Evolutionary conservation across 2,113 vertebrate species (phyloP).

Genomic region (Grammomys surdaster): DNA sequence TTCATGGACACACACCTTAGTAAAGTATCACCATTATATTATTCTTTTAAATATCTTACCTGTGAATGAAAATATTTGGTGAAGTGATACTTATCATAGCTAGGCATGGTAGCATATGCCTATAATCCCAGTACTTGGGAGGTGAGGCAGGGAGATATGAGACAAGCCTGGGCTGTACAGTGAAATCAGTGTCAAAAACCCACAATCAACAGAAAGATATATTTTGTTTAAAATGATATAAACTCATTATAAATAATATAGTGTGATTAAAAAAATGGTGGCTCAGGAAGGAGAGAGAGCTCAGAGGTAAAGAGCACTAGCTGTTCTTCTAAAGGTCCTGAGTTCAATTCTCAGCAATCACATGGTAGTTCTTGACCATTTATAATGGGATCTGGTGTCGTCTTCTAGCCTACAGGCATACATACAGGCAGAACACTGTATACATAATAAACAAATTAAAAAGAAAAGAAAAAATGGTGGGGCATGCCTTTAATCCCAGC

Average conservation of each 20-base stretch:
- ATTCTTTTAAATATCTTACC: slow-evolving; percentile 33
- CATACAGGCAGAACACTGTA: no score
- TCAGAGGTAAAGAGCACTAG: no score
- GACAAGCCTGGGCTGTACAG: neutral
- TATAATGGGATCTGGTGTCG: no score
- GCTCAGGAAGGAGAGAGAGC: no score
- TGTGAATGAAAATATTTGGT: slow-evolving; percentile 45
- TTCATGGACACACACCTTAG: neutral
- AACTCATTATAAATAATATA: slow-evolving; percentile 73
- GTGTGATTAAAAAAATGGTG: slow-evolving; percentile 35
- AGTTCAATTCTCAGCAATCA: no score
- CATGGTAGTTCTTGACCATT: no score
- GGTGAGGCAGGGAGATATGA: neutral
- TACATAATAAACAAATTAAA: neutral
- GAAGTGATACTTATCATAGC: neutral
- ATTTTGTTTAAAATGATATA: slow-evolving; percentile 54
- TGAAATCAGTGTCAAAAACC: neutral
- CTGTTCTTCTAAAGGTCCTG: no score
- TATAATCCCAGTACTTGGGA: neutral
- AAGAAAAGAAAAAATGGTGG: neutral
- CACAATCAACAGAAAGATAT: neutral
- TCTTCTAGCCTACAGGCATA: no score
- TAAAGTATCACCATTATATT: slow-evolving; percentile 5
- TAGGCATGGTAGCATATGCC: neutral
- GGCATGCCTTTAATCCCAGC: neutral